phyloP scores from a whole-genome alignment of 2,113 vertebrate species.

The Phylloscopus whistleri region DNA sequence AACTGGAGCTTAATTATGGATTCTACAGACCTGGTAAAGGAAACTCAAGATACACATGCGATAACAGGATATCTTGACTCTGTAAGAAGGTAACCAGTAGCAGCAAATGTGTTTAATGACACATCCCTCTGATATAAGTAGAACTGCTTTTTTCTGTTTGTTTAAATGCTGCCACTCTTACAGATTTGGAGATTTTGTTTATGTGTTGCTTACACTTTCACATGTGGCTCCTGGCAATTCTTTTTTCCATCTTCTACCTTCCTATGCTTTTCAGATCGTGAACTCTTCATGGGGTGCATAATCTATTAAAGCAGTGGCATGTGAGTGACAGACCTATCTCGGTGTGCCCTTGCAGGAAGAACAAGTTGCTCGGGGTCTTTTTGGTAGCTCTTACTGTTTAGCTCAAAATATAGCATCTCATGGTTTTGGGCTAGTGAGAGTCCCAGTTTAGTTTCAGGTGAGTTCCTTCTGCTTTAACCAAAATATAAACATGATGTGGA shows the following conservation, averaged over 20 bases:
- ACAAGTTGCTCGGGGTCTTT: neutral
- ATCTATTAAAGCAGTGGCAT: neutral
- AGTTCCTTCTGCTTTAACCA: neutral
- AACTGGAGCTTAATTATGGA: neutral
- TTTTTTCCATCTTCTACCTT: neutral
- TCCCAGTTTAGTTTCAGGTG: neutral
- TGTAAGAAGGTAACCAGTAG: neutral
- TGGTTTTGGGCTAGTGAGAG: neutral
- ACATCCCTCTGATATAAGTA: neutral
- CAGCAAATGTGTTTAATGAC: neutral
- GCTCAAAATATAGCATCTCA: neutral
- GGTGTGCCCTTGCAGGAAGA: neutral
- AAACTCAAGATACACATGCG: neutral
- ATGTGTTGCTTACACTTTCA: neutral
- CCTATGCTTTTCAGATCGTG: neutral
- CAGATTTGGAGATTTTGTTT: neutral
- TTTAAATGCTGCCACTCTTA: neutral
- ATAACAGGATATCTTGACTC: neutral
- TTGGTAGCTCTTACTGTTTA: neutral
- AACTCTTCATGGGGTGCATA: neutral
- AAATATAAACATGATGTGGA: neutral
- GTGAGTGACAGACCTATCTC: neutral
- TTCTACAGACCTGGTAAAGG: neutral
- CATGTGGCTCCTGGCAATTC: neutral
- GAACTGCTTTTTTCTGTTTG: neutral